Evolutionary conservation across 1,140 invertebrate genomes (phyloP), one percentile per base, ranked within the genome.

Genomic region (Brachionus rubens): DNA sequence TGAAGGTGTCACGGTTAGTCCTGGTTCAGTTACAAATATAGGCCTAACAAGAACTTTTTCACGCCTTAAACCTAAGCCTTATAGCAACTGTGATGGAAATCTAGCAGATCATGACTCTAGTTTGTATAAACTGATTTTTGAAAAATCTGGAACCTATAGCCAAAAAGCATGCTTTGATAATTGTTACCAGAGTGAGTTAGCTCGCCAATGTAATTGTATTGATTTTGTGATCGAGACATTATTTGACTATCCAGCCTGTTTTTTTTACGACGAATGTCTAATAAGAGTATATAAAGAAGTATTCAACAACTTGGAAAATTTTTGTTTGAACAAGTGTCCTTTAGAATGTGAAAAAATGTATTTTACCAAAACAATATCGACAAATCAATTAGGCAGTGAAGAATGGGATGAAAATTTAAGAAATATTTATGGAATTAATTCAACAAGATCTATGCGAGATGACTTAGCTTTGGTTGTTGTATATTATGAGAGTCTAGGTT

Each of bases 281-380:
- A 16, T 40, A 1, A 1, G 12, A 10, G 2, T 33, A 19, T 59
- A 5, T 36, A 19, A 36, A 7, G 30, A 59, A 36, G 10, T 19
- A n/a, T 36, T 0, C 21, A 33, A 36, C 36, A 19, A 59, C 12
- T 36, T 36, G 2, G 30, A 59, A 33, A 16, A 36, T 3, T 28
- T 19, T 19, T 59, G 54, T 19, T 36, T 59, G 10, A 36, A 16
- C 1, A 59, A 59, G 1, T 59, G 54, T 36, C 54, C 54, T 16
- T 16, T 59, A 36, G 54, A 59, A 7, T 59, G 54, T 59, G 54
- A 59, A 59, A 59, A 14, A 36, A 40, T 59, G 54, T 33, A 16
- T 36, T 59, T 59, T 59, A 33, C 19, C 0, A 59, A 59, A 36
- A 59, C 54, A 59, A 30, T 59, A 33, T 16, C 54, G 19, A 33